These are phyloP conservation scores for Macrobrachium rosenbergii DNA, from an alignment of 1,140 invertebrate species.

Conservation along the genomic window DNA sequence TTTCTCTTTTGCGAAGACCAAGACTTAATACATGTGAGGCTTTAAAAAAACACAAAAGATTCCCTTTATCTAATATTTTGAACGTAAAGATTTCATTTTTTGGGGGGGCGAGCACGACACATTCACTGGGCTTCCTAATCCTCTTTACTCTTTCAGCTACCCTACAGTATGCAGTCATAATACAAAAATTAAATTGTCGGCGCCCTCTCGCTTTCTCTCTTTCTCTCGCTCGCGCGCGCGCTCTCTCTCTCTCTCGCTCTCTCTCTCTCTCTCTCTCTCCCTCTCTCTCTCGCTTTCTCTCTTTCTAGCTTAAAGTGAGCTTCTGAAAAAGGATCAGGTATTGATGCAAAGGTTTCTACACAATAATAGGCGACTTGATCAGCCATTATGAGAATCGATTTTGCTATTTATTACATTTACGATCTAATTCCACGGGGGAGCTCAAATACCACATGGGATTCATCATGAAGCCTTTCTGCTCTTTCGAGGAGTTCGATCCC, in stretches of 20 bases:
- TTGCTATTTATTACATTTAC: background rate
- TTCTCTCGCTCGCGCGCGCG: constrained; percentile 5
- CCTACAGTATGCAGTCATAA: constrained; percentile 8
- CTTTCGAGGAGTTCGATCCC: too few relatives aligned
- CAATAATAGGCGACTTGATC: constrained; percentile 45
- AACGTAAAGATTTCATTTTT: background rate
- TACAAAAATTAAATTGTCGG: too few relatives aligned
- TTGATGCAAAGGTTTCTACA: constrained; percentile 62
- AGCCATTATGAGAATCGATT: constrained; percentile 39
- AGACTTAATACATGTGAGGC: background rate
- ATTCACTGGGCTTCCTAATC: background rate
- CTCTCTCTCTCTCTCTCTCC: constrained; percentile 38
- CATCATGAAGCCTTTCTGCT: background rate
- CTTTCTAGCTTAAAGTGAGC: constrained; percentile 57
- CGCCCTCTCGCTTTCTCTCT: background rate
- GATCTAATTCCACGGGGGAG: background rate
- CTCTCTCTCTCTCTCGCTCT: constrained; percentile 31
- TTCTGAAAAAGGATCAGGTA: constrained; percentile 56
- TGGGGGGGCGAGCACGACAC: background rate
- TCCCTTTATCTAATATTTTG: too few relatives aligned
- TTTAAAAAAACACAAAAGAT: too few relatives aligned
- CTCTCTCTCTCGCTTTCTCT: constrained; percentile 3
- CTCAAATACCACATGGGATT: background rate
- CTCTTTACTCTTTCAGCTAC: background rate
- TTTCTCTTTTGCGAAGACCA: background rate